phyloP scores from a whole-genome alignment of 2,888 invertebrate species.

The Epinotia brunnichana region DNA sequence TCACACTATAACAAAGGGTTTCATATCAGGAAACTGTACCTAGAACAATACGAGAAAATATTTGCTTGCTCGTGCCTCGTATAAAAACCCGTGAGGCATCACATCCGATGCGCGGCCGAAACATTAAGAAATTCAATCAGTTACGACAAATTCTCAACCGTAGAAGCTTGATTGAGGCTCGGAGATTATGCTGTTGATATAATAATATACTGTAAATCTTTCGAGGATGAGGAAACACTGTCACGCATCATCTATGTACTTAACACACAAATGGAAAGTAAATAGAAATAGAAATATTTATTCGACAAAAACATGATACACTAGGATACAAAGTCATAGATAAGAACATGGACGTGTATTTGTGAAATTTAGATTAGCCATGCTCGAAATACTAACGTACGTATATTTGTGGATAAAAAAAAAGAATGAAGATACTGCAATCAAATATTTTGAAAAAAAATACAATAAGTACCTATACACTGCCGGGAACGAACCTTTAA shows the following conservation, averaged over 20 bases:
- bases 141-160: conserved; percentile 4
- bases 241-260: conserved; percentile 30
- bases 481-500: no score
- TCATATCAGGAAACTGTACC: conserved; percentile 77
- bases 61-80: conserved; percentile 54
- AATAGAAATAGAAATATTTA: no score
- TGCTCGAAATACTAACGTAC: background rate
- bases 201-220: conserved; percentile 25
- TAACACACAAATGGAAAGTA: conserved; percentile 22
- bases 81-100: conserved; percentile 55
- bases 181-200: conserved; percentile 2
- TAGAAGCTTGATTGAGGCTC: conserved; percentile 12
- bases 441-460: no score
- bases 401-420: no score
- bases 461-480: no score
- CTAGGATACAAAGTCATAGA: no score
- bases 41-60: conserved; percentile 74
- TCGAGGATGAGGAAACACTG: conserved; percentile 6
- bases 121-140: conserved; percentile 50
- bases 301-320: no score
- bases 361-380: conserved; percentile 11
- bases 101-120: conserved; percentile 48
- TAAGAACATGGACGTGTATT: conserved; percentile 9
- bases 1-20: conserved; percentile 77
- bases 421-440: no score